A percentile compares a stretch with the other conserved stretches of the same genome.
These are phyloP conservation scores for Neria commutata DNA, from an alignment of 2,888 invertebrate species.

Conservation along the genomic window DNA sequence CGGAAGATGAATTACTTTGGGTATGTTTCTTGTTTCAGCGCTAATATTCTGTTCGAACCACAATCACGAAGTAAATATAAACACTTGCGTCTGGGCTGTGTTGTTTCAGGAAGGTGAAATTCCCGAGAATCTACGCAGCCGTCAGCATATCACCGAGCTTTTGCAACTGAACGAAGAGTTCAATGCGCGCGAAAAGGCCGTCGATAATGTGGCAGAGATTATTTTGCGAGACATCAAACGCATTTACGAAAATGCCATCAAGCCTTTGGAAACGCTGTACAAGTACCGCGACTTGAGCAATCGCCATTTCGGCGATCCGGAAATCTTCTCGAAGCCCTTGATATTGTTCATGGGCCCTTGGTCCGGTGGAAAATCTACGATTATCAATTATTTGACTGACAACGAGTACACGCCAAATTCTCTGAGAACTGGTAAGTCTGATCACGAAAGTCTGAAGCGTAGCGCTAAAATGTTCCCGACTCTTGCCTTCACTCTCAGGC, in stretches of 20 bases:
- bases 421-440: constrained; percentile 77
- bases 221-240: constrained; percentile 84
- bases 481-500: too few species aligned
- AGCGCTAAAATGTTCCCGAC: too few species aligned
- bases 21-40: constrained; percentile 55
- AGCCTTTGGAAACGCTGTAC: constrained; percentile 88
- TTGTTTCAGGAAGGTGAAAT: constrained; percentile 70
- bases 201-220: constrained; percentile 76
- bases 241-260: constrained; percentile 84
- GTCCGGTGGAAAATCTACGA: constrained; percentile 95
- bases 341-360: constrained; percentile 95
- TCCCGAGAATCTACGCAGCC: constrained; percentile 77
- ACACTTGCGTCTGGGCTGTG: neutral
- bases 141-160: constrained; percentile 80
- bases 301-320: constrained; percentile 89
- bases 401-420: constrained; percentile 84
- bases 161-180: constrained; percentile 80
- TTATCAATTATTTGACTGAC: constrained; percentile 89
- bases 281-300: constrained; percentile 92
- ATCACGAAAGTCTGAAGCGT: constrained; percentile 1
- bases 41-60: neutral
- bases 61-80: neutral
- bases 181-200: constrained; percentile 71
- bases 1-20: constrained; percentile 71
- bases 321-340: constrained; percentile 92